Conservation (phyloP, 1,140 invertebrate species). For the Lerema accius region DNA sequence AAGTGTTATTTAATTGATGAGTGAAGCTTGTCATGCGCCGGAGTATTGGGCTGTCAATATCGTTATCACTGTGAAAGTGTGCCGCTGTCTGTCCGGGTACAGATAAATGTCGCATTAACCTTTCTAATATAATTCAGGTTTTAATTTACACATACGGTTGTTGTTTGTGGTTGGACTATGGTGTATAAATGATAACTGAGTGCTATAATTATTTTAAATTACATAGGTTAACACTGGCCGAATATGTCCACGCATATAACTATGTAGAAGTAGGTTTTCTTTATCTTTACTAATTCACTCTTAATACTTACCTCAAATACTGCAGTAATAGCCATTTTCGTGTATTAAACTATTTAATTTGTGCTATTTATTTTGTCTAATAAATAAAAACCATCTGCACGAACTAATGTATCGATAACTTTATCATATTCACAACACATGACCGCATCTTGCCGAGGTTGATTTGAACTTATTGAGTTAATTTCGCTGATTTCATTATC, state of each 20-base stretch:
- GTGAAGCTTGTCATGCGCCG: constrained; percentile 3
- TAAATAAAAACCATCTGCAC: neutral
- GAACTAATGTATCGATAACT: constrained; percentile 38
- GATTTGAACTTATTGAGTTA: constrained; percentile 40
- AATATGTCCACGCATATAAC: too few species aligned
- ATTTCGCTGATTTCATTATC: constrained; percentile 30
- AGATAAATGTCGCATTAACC: constrained; percentile 13
- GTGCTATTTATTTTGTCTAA: too few species aligned
- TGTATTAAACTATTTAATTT: too few species aligned
- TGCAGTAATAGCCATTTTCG: too few species aligned
- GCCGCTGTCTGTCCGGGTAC: constrained; percentile 11
- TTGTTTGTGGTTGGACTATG: neutral
- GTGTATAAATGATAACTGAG: too few species aligned
- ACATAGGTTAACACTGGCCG: too few species aligned
- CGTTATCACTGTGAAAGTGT: constrained; percentile 36
- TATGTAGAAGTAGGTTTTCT: too few species aligned
- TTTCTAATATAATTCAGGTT: constrained; percentile 14
- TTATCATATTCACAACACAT: constrained; percentile 48
- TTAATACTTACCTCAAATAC: too few species aligned
- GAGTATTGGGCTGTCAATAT: constrained; percentile 20
- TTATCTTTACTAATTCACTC: too few species aligned
- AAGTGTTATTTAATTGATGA: constrained; percentile 33
- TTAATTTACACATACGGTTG: neutral
- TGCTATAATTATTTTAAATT: too few species aligned
- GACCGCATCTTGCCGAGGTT: constrained; percentile 37